These are phyloP conservation scores for Carpatolechia fugitivella DNA, from an alignment of 2,888 invertebrate genomes.

Conservation along the genomic window DNA sequence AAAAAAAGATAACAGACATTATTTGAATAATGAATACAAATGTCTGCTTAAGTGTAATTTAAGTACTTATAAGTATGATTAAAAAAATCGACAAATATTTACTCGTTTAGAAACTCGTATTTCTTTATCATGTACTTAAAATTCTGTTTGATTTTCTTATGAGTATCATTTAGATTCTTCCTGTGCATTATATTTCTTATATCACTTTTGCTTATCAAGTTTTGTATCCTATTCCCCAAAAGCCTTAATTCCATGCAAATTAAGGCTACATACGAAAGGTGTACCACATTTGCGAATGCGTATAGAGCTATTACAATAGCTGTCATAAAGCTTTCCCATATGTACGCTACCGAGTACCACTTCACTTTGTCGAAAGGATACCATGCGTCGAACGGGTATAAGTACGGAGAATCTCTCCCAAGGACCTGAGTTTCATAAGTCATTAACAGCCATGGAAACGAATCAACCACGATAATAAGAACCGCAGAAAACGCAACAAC, in stretches of 20 bases:
- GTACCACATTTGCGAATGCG: constrained; percentile 48
- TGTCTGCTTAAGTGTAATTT: no score
- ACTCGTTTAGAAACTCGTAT: constrained; percentile 52
- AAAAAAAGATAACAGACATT: constrained; percentile 6
- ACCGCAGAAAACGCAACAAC: constrained; percentile 44
- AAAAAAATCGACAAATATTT: no score
- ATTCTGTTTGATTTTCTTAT: constrained; percentile 37
- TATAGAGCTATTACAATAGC: constrained; percentile 51
- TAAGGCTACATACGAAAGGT: constrained; percentile 44
- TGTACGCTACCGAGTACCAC: constrained; percentile 54
- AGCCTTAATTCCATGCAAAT: constrained; percentile 63
- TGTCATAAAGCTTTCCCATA: constrained; percentile 62
- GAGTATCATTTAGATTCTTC: constrained; percentile 26
- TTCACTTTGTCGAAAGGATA: constrained; percentile 63
- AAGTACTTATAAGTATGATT: no score
- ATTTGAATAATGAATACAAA: constrained; percentile 7
- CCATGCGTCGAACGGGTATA: constrained; percentile 66
- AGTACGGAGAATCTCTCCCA: constrained; percentile 38
- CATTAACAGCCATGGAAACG: constrained; percentile 60
- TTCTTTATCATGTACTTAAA: constrained; percentile 49
- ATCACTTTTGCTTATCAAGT: constrained; percentile 42
- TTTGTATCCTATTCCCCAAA: constrained; percentile 44
- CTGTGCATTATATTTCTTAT: constrained; percentile 31
- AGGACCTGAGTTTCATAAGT: constrained; percentile 41
- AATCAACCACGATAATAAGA: constrained; percentile 43